Evolutionary conservation across 2,888 invertebrate genomes (phyloP), one percentile per base, ranked within the genome.

Genomic region (Watsonalla cultraria): DNA sequence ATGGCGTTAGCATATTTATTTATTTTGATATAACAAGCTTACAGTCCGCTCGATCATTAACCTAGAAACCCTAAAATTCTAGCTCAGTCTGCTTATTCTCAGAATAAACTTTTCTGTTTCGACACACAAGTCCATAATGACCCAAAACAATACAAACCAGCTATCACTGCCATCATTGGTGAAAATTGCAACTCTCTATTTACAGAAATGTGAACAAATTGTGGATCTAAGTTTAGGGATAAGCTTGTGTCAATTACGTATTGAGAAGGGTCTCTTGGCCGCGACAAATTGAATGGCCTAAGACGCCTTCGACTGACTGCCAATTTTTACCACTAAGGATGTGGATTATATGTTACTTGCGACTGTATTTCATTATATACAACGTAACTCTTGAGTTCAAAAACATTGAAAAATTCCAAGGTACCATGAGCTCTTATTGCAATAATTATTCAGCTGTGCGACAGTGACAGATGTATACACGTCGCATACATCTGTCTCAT

Each of bases 191-290:
- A 76, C 70, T 74, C 78, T 77, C 77, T 75, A 77, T 77, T 78
- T 75, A 76, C 70, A 76, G 71, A 78, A 78, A 77, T 79, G 78
- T 77, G 83, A 82, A 86, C 83, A 84, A 86, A 87, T 84, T 82
- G 85, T 78, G 81, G 78, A 71, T 80, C 81, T 78, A 81, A 85
- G 74, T 85, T 82, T 68, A 70, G 77, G 83, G 85, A 84, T 88
- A 86, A 87, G 83, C 87, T 78, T 77, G 78, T 86, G 87, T 88
- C 87, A 88, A 87, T 88, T 88, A 88, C 80, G 78, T 72, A 86
- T 83, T 88, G 87, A 86, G 84, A 77, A 88, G 87, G 87, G 89
- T 87, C 74, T 66, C 69, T 69, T 70, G 72, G 68, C 60, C 68
- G 74, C 79, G 84, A 87, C 84, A 86, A 88, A 88, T 84, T 84